phyloP scores from a whole-genome alignment of 2,888 invertebrate species.

The Cataglyphis cursor region DNA sequence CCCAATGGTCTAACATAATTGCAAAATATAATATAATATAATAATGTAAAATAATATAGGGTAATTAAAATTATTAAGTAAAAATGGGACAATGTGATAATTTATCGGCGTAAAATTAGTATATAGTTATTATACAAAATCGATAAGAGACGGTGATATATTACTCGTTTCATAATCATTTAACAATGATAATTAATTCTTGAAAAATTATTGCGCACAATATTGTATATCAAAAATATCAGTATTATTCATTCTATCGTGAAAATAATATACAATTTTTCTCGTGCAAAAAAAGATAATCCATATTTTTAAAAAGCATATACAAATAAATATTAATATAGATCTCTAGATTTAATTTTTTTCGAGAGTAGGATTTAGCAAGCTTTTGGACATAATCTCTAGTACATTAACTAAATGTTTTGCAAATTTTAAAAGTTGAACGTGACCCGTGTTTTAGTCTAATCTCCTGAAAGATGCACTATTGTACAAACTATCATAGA shows the following conservation, averaged over 20 bases:
- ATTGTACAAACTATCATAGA: background rate
- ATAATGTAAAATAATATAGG: conserved; percentile 12
- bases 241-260: background rate
- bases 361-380: background rate
- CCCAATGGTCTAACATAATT: conserved; percentile 1
- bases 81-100: background rate
- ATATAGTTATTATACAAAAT: background rate
- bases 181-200: background rate
- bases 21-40: background rate
- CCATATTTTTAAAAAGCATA: background rate
- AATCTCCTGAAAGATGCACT: conserved; percentile 7
- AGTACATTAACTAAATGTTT: background rate
- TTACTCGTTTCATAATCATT: background rate
- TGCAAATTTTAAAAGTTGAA: background rate
- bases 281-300: background rate
- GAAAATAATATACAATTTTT: background rate
- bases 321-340: background rate
- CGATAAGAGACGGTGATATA: background rate
- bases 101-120: background rate
- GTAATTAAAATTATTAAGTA: conserved; percentile 17
- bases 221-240: background rate
- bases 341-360: background rate
- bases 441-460: background rate
- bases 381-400: conserved; percentile 13
- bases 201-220: background rate